These are phyloP conservation scores for Ormyrus labotus DNA, from an alignment of 2,888 invertebrate species.

Conservation along the genomic window DNA sequence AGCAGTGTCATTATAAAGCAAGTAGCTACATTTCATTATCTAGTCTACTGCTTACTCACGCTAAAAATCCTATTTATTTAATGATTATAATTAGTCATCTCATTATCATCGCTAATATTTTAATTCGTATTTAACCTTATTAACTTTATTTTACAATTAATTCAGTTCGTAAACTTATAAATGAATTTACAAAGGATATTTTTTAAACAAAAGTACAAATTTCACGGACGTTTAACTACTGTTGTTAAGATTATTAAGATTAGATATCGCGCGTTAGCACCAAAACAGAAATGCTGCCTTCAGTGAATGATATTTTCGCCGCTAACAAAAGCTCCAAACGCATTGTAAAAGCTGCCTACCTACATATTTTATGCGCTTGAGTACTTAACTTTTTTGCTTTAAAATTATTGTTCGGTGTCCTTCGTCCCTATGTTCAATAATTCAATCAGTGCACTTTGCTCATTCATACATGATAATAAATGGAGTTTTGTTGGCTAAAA, in stretches of 20 bases:
- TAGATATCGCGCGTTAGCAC: slow-evolving; percentile 26
- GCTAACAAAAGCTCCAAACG: slow-evolving; percentile 42
- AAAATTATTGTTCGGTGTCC: slow-evolving; percentile 29
- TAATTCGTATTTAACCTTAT: neutral
- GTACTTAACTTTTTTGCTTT: slow-evolving; percentile 34
- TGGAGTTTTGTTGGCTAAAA: slow-evolving; percentile 30
- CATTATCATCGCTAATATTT: neutral
- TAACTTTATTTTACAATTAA: no score
- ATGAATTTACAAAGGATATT: no score
- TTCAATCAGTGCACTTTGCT: no score
- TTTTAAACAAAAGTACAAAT: no score
- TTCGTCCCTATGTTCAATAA: neutral
- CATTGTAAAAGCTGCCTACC: slow-evolving; percentile 5
- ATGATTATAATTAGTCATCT: no score
- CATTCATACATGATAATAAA: slow-evolving; percentile 12
- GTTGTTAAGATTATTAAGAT: slow-evolving; percentile 24
- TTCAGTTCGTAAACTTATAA: no score
- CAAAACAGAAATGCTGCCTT: slow-evolving; percentile 64
- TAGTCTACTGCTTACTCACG: neutral
- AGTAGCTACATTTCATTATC: slow-evolving; percentile 22
- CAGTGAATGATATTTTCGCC: slow-evolving; percentile 47
- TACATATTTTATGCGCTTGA: slow-evolving; percentile 23
- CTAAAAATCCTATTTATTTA: neutral
- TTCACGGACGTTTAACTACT: neutral
- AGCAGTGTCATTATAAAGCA: no score